phyloP scores from a whole-genome alignment of 1,140 invertebrate genomes.

The Daktulosphaira vitifoliae region DNA sequence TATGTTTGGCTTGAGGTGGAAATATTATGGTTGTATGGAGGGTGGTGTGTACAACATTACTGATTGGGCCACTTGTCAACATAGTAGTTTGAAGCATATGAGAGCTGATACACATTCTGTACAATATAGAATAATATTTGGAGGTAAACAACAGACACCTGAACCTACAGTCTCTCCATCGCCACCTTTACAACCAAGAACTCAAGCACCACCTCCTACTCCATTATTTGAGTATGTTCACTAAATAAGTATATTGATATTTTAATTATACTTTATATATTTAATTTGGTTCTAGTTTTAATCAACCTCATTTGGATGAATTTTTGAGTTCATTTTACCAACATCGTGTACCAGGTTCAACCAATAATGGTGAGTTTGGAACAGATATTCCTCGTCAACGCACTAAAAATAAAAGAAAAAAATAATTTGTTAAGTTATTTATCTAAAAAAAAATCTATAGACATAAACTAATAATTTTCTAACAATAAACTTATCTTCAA shows the following conservation, averaged over 20 bases:
- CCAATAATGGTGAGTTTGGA: constrained; percentile 24
- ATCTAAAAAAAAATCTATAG: too few species aligned
- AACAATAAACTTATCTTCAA: too few species aligned
- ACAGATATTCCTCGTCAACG: constrained; percentile 29
- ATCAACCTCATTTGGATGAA: constrained; percentile 22
- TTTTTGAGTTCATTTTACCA: constrained; percentile 27
- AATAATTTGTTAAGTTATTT: not conserved
- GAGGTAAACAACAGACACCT: constrained; percentile 48
- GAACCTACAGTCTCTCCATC: constrained; percentile 41
- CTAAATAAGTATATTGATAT: not conserved
- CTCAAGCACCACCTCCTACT: constrained; percentile 24
- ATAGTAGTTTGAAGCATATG: constrained; percentile 66
- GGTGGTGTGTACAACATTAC: constrained; percentile 88
- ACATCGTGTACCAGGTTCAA: constrained; percentile 17
- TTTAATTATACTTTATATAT: too few species aligned
- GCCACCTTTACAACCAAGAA: constrained; percentile 24
- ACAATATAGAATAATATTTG: constrained; percentile 83
- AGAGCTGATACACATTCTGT: constrained; percentile 81
- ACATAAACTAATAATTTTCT: too few species aligned
- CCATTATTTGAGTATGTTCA: constrained; percentile 18
- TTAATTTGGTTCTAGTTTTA: constrained; percentile 8
- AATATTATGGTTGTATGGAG: constrained; percentile 95
- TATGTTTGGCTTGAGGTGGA: constrained; percentile 77
- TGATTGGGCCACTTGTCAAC: constrained; percentile 90
- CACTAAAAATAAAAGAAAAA: constrained; percentile 30